Evolutionary conservation across 2,113 vertebrate genomes (phyloP).

Genomic region (Thunnus thynnus): DNA sequence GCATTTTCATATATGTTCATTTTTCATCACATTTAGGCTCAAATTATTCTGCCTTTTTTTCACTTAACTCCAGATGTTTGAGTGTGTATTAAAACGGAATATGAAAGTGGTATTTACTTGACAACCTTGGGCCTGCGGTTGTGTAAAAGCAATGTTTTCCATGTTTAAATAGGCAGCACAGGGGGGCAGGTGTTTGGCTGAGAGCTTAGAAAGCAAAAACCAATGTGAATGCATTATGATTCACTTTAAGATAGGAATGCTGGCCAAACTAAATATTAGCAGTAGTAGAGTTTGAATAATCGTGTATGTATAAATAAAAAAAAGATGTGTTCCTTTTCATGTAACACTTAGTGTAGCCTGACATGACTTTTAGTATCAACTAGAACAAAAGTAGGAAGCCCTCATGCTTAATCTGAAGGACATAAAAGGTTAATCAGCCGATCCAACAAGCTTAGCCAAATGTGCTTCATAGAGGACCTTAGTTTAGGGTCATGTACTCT

Average conservation of each 20-base stretch:
- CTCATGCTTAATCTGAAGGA: background rate
- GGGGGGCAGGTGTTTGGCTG: constrained; percentile 35
- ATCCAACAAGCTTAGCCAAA: background rate
- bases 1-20: constrained; percentile 20
- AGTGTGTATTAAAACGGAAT: constrained; percentile 58
- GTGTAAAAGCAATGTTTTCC: constrained; percentile 40
- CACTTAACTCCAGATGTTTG: constrained; percentile 15
- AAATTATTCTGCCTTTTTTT: constrained; percentile 24
- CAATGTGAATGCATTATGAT: constrained; percentile 36
- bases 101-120: constrained; percentile 53
- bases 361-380: background rate
- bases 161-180: constrained; percentile 47
- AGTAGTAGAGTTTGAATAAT: background rate
- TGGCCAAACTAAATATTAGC: constrained; percentile 5
- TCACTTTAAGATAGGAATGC: constrained; percentile 11
- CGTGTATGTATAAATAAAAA: background rate
- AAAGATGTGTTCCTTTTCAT: background rate
- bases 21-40: background rate
- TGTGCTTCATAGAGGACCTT: background rate
- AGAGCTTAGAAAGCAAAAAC: constrained; percentile 43
- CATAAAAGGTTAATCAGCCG: background rate
- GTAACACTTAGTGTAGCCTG: background rate
- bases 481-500: background rate
- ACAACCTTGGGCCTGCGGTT: constrained; percentile 18
- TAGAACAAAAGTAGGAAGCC: background rate